A percentile compares a stretch with the other conserved stretches of the same genome.
Conservation (phyloP, 1,140 invertebrate species). For the Anastrepha ludens region DNA sequence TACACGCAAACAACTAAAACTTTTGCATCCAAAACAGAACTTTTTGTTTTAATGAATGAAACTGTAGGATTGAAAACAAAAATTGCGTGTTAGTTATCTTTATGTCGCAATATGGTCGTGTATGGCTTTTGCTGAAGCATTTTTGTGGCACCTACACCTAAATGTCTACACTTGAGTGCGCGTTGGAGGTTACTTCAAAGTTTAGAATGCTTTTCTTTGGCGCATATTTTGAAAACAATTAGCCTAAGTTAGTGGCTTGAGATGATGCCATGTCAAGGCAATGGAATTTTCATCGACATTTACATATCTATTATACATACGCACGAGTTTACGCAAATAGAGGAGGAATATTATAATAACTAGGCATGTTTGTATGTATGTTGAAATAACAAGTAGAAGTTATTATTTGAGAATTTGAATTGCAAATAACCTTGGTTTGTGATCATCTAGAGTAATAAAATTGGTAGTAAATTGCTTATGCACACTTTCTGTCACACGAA, state of each 20-base stretch:
- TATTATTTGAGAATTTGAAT: constrained; percentile 29
- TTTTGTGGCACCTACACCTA: constrained; percentile 31
- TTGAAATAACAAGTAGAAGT: not conserved
- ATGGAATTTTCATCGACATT: not conserved
- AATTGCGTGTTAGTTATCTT: not conserved
- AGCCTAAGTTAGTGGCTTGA: constrained; percentile 14
- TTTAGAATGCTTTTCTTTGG: not conserved
- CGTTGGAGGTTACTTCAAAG: not conserved
- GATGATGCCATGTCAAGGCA: not conserved
- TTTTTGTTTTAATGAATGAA: constrained; percentile 34
- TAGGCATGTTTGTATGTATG: not conserved
- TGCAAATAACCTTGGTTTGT: constrained; percentile 29
- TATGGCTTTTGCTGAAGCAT: not conserved
- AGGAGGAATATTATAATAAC: not conserved
- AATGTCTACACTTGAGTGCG: not conserved
- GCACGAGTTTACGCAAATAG: not conserved
- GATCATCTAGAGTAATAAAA: not conserved
- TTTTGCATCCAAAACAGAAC: not conserved
- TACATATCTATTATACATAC: not conserved
- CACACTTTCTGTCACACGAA: too few relatives aligned
- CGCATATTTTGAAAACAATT: constrained; percentile 42
- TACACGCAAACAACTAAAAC: not conserved
- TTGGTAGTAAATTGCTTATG: not conserved
- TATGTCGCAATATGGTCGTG: not conserved
- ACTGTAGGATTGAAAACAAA: not conserved